Evolutionary conservation across 2,888 invertebrate species (phyloP).

Genomic region (Callinectes sapidus): DNA sequence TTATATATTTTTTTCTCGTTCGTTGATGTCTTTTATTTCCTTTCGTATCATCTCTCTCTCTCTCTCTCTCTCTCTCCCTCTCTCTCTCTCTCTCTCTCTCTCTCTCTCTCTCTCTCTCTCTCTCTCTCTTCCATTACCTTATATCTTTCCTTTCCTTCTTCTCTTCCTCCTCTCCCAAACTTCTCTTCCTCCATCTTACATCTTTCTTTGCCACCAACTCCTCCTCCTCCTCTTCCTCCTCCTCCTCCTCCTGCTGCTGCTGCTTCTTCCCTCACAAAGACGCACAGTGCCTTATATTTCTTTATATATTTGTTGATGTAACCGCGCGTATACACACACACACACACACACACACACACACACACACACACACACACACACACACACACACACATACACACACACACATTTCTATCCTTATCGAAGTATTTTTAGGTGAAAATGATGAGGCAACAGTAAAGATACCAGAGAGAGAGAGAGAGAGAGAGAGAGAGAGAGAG

Average conservation of each 20-base stretch:
- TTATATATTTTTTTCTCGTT: no score
- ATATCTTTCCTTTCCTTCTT: no score
- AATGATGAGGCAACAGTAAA: not conserved
- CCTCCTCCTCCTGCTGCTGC: not conserved
- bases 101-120: not conserved
- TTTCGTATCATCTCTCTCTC: not conserved
- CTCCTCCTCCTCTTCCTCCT: not conserved
- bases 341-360: slow-evolving; percentile 41
- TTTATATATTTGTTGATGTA: not conserved
- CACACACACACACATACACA: not conserved
- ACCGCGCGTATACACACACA: not conserved
- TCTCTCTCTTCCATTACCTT: not conserved
- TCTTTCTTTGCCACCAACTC: no score
- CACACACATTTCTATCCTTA: not conserved
- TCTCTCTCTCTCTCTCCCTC: not conserved
- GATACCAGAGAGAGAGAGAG: not conserved
- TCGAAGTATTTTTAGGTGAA: not conserved
- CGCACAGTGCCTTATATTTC: not conserved
- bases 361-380: slow-evolving; percentile 41
- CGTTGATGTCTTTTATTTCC: no score
- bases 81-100: slow-evolving; percentile 1
- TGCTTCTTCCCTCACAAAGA: not conserved
- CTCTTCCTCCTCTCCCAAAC: no score
- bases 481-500: not conserved
- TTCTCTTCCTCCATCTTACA: no score